A percentile compares a stretch with the other conserved stretches of the same genome.
Evolutionary conservation across 92 coral and sea anemone genomes (phyloP).

Genomic region (Galaxea fascicularis): DNA sequence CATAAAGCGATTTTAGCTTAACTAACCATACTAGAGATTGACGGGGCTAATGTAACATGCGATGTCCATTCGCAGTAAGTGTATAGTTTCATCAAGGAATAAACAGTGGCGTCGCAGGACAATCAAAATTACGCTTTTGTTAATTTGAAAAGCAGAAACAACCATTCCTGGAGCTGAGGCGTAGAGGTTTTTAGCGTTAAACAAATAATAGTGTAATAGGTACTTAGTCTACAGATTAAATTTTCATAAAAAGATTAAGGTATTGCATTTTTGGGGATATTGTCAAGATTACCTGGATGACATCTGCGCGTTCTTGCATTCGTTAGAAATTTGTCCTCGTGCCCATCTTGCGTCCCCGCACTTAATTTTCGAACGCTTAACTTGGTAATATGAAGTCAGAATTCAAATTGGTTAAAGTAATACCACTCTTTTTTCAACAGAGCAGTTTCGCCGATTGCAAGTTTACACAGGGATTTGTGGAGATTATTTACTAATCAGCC

Average conservation of each 20-base stretch:
- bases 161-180: not conserved
- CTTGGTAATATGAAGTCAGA: not conserved
- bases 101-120: not conserved
- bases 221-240: conserved; percentile 76
- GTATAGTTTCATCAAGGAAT: not conserved
- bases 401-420: not conserved
- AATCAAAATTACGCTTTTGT: conserved; percentile 24
- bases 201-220: conserved; percentile 60
- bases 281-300: conserved; percentile 65
- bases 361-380: not conserved
- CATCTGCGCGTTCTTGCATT: not conserved
- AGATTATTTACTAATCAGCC: conserved; percentile 57
- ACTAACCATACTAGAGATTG: conserved; percentile 45
- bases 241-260: conserved; percentile 87
- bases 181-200: conserved; percentile 34
- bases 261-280: conserved; percentile 89
- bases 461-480: conserved; percentile 46
- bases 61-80: not conserved
- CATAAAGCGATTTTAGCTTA: conserved; percentile 55
- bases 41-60: conserved; percentile 35
- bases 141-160: not conserved
- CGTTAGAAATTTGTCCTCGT: not conserved
- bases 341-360: not conserved
- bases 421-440: not conserved
- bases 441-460: conserved; percentile 21